A percentile compares a stretch with the other conserved stretches of the same genome.
Conservation (phyloP, 2,113 vertebrate species). For the Irena cyanogastra region DNA sequence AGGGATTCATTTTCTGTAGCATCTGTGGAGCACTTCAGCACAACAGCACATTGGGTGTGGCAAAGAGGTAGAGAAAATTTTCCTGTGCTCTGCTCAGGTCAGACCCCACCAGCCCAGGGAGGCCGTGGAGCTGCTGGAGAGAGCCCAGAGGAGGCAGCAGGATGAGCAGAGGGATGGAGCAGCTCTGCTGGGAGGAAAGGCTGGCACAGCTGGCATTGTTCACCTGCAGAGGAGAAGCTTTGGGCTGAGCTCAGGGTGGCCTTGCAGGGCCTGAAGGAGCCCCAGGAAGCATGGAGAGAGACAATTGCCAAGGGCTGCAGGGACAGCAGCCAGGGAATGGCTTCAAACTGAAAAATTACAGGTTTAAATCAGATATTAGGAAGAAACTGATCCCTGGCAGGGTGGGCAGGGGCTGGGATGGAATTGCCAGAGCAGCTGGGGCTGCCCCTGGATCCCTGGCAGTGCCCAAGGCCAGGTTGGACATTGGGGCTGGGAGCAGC, state of each 20-base stretch:
- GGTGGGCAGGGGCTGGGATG: neutral
- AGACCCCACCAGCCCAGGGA: neutral
- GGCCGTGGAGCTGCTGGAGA: neutral
- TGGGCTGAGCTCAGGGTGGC: too few relatives aligned
- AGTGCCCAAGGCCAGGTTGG: neutral
- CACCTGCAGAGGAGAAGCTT: neutral
- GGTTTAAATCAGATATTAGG: too few relatives aligned
- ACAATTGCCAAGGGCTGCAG: neutral
- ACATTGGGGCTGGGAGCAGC: neutral
- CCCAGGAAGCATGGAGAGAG: too few relatives aligned
- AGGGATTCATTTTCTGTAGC: neutral
- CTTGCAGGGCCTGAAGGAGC: too few relatives aligned
- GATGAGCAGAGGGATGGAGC: neutral
- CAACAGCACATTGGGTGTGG: neutral
- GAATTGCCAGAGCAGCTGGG: neutral
- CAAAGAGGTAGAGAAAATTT: neutral
- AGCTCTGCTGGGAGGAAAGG: neutral
- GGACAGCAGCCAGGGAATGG: neutral
- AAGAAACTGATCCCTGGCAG: neutral
- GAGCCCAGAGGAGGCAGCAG: neutral
- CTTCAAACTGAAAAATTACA: neutral
- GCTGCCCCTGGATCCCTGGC: neutral
- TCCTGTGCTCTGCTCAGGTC: neutral
- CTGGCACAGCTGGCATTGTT: neutral
- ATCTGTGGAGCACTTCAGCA: neutral